Evolutionary conservation across 2,888 invertebrate genomes (phyloP).

Genomic region (Diadegma fenestrale): DNA sequence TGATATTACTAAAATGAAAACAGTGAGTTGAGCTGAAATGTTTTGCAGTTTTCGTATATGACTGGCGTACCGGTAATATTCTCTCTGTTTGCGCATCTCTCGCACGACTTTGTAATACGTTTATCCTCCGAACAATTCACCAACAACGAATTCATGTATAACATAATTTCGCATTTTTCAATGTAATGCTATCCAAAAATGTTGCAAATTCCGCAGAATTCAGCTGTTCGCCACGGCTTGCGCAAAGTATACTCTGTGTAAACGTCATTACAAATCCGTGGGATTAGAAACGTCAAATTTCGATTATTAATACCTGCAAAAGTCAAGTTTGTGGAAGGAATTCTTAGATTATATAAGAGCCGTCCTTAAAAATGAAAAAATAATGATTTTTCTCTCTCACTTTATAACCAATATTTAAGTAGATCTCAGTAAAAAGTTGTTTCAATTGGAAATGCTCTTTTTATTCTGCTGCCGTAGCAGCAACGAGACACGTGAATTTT

Average conservation of each 20-base stretch:
- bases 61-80: slow-evolving; percentile 29
- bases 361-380: not conserved
- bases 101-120: slow-evolving; percentile 28
- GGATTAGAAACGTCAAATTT: not conserved
- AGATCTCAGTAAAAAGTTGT: not conserved
- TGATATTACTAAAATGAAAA: slow-evolving; percentile 13
- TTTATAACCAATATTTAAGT: not conserved
- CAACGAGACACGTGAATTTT: slow-evolving; percentile 11
- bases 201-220: not conserved
- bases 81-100: slow-evolving; percentile 57
- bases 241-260: not conserved
- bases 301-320: not conserved
- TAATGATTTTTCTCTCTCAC: not conserved
- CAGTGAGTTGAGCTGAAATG: slow-evolving; percentile 20
- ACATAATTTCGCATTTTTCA: slow-evolving; percentile 15
- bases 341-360: not conserved
- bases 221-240: too few relatives aligned
- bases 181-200: slow-evolving; percentile 2
- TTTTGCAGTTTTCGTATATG: slow-evolving; percentile 47
- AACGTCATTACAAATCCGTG: not conserved
- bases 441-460: not conserved
- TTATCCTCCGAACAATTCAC: slow-evolving; percentile 25
- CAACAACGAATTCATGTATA: slow-evolving; percentile 2
- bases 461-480: not conserved
- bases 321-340: not conserved